Percentiles rank a stretch among this genome's conserved stretches.
phyloP scores from a whole-genome alignment of 2,113 vertebrate genomes.

The Lycaon pictus region DNA sequence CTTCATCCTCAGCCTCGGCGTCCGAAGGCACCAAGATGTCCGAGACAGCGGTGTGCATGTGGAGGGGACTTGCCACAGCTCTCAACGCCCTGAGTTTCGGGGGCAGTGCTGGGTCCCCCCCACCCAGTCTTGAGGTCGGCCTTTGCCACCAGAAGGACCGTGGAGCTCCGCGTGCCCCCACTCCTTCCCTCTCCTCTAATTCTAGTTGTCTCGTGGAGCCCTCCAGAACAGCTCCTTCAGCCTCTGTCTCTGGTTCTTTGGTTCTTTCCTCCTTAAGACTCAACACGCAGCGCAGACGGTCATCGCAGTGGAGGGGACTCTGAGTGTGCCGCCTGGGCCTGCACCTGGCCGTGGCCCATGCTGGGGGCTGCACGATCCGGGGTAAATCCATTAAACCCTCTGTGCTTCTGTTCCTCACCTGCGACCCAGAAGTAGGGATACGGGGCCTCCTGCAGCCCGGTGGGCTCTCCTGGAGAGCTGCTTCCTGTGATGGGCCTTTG shows the following conservation, averaged over 20 bases:
- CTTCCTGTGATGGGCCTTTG: neutral
- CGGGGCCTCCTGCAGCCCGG: neutral
- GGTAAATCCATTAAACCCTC: neutral
- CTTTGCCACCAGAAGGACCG: neutral
- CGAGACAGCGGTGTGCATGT: neutral
- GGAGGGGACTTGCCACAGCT: neutral
- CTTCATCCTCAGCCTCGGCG: neutral
- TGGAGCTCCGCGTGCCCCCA: neutral
- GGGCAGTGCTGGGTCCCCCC: neutral
- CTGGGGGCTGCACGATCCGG: neutral
- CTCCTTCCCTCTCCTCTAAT: neutral
- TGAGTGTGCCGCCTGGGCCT: neutral
- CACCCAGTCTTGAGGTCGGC: neutral
- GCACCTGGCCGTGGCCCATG: neutral
- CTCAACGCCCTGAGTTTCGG: neutral
- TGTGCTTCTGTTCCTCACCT: neutral
- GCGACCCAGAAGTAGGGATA: no score
- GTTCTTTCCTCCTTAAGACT: neutral
- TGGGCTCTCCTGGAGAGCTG: neutral
- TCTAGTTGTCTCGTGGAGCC: neutral
- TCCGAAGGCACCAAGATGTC: neutral
- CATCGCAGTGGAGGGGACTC: rapidly evolving
- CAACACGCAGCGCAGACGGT: neutral
- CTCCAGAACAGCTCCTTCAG: neutral
- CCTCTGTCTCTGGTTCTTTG: neutral